phyloP scores from a whole-genome alignment of 2,797 vertebrate genomes.

The Typhlichthys subterraneus region DNA sequence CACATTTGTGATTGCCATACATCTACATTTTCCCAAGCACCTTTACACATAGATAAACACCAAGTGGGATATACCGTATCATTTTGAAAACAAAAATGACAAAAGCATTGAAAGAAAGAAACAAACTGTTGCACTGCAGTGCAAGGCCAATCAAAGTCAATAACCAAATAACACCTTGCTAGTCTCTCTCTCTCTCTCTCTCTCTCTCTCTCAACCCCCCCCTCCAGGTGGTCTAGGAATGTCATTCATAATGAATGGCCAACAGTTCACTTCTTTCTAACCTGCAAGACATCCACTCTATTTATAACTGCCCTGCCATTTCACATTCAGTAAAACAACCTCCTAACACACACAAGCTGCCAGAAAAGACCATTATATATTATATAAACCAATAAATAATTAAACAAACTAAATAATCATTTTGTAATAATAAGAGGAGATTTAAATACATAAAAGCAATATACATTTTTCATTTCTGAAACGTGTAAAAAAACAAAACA shows the following conservation, averaged over 20 bases:
- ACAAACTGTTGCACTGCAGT: constrained; percentile 8
- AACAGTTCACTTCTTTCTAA: constrained; percentile 50
- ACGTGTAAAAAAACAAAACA: no score
- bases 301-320: constrained; percentile 51
- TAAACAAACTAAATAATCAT: no score
- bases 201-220: constrained; percentile 18
- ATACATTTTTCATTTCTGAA: no score
- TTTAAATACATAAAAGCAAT: no score
- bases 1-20: not conserved
- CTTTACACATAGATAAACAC: not conserved
- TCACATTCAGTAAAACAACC: constrained; percentile 12
- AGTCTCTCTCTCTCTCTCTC: constrained; percentile 9
- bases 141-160: not conserved
- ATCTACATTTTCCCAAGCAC: not conserved
- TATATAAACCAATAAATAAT: no score
- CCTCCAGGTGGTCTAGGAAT: constrained; percentile 36
- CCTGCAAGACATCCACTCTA: constrained; percentile 52
- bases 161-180: not conserved
- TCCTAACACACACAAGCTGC: not conserved
- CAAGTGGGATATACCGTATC: not conserved
- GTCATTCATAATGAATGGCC: constrained; percentile 61
- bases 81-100: no score
- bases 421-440: no score
- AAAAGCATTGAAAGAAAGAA: not conserved
- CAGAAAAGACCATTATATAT: no score